A percentile compares a stretch with the other conserved stretches of the same genome.
Evolutionary conservation across 2,113 vertebrate genomes (phyloP).

Genomic region (Rhabdornis inornatus): DNA sequence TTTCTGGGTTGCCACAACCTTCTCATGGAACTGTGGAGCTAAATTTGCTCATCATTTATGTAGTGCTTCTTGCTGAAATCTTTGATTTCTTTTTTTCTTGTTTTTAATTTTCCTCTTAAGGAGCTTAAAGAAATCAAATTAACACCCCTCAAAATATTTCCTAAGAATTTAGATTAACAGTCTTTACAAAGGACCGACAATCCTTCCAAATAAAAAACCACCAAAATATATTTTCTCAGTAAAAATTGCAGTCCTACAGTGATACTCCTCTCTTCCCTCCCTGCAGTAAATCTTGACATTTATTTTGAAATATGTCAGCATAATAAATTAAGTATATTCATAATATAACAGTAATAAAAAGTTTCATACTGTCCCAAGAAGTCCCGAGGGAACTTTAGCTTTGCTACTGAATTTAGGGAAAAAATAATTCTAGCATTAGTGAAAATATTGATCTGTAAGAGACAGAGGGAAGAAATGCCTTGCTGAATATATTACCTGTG

Average conservation of each 20-base stretch:
- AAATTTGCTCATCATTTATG: neutral
- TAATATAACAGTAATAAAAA: neutral
- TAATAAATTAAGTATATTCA: neutral
- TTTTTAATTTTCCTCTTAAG: neutral
- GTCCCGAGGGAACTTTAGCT: neutral
- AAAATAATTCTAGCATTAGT: neutral
- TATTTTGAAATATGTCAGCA: neutral
- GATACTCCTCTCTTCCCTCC: neutral
- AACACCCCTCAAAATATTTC: neutral
- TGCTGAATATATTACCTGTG: neutral
- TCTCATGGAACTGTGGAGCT: neutral
- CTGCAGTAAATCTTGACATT: neutral
- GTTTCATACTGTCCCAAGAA: neutral
- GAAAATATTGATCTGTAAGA: neutral
- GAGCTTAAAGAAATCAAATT: neutral
- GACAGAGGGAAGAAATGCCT: neutral
- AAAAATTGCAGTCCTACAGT: neutral
- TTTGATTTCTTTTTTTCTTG: neutral
- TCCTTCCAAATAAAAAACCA: neutral
- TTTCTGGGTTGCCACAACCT: neutral
- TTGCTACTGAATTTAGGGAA: neutral
- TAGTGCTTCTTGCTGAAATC: neutral
- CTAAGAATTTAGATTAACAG: neutral
- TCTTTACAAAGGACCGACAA: neutral
- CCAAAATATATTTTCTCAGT: neutral